Conservation (phyloP, 2,113 vertebrate genomes). For the Amazona vittata region DNA sequence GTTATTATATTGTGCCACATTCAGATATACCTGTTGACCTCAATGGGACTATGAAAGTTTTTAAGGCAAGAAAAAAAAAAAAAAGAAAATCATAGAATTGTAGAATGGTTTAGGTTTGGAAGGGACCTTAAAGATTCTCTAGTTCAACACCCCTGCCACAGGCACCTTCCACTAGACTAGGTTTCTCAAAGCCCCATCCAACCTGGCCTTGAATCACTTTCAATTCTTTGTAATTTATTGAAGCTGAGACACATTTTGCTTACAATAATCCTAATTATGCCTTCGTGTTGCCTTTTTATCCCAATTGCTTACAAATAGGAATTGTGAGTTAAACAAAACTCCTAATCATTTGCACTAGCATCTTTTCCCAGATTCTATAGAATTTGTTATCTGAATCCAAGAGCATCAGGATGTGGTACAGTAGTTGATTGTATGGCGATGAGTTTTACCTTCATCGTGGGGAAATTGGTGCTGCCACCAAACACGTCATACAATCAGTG, state of each 20-base stretch:
- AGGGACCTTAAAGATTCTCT: not conserved
- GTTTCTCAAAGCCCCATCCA: not conserved
- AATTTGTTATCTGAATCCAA: not conserved
- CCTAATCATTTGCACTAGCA: not conserved
- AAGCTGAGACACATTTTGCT: not conserved
- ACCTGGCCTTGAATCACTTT: not conserved
- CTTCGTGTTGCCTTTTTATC: not conserved
- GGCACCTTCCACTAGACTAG: not conserved
- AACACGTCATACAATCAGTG: rapidly evolving
- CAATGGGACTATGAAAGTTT: not conserved
- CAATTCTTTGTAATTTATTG: not conserved
- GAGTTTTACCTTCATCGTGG: not conserved
- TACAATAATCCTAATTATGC: not conserved
- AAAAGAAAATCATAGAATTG: not conserved
- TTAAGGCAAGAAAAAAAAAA: not conserved
- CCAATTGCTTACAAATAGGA: not conserved
- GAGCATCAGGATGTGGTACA: not conserved
- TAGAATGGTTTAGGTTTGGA: not conserved
- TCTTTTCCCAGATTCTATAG: not conserved
- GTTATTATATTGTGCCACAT: not conserved
- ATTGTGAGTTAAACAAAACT: not conserved
- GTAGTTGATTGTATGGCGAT: not conserved
- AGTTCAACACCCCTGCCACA: not conserved
- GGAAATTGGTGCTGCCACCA: not conserved
- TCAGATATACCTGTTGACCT: not conserved